phyloP scores from a whole-genome alignment of 2,113 vertebrate genomes.

The Parus major region DNA sequence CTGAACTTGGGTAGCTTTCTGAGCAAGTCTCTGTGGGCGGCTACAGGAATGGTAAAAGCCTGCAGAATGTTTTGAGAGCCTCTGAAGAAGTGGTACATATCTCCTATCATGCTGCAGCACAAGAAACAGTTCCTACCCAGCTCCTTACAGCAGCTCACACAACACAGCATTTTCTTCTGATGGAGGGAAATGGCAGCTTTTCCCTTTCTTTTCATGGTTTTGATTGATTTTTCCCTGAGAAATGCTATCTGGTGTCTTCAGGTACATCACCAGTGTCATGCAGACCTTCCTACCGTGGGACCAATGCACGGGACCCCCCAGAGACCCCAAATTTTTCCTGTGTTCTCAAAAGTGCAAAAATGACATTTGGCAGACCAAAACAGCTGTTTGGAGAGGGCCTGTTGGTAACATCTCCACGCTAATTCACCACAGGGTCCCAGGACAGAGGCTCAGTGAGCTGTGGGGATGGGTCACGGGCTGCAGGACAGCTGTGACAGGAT shows the following conservation, averaged over 20 bases:
- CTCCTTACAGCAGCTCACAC: not conserved
- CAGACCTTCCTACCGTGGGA: not conserved
- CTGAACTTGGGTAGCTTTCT: not conserved
- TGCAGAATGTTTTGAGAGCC: not conserved
- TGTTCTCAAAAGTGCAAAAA: not conserved
- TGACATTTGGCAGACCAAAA: constrained; percentile 24
- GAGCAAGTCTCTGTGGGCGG: not conserved
- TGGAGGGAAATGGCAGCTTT: not conserved
- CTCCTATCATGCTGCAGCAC: not conserved
- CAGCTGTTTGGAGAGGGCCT: not conserved
- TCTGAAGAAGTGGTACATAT: not conserved
- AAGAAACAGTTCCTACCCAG: not conserved
- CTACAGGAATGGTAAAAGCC: not conserved
- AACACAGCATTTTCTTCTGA: not conserved
- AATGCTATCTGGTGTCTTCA: not conserved
- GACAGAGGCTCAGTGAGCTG: fast-evolving
- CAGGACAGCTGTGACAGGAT: not conserved
- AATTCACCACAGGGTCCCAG: not conserved
- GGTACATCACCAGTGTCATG: not conserved
- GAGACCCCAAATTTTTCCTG: not conserved
- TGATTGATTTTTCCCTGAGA: not conserved
- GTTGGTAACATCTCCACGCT: not conserved
- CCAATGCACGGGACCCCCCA: not conserved
- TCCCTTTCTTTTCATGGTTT: not conserved
- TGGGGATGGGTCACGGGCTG: not conserved